phyloP scores from a whole-genome alignment of 1,140 invertebrate species.

The Sinonovacula constricta region DNA sequence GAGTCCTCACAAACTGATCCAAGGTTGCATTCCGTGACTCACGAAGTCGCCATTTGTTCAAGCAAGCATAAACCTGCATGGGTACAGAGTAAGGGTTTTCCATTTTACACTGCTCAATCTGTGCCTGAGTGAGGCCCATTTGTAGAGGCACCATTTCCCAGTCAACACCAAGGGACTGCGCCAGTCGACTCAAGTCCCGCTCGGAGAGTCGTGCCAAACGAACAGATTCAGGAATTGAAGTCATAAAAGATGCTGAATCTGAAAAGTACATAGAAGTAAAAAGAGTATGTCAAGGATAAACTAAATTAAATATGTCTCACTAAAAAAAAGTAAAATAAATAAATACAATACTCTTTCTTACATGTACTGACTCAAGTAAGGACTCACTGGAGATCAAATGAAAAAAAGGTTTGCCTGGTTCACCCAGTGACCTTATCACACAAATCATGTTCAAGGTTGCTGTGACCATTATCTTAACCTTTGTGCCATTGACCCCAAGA shows the following conservation, averaged over 20 bases:
- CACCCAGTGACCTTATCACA: too few relatives aligned
- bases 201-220: neutral
- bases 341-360: neutral
- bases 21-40: slow-evolving; percentile 11
- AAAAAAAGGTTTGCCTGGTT: too few relatives aligned
- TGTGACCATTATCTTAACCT: too few relatives aligned
- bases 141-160: slow-evolving; percentile 32
- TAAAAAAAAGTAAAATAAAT: neutral
- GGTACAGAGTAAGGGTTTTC: slow-evolving; percentile 20
- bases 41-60: slow-evolving; percentile 31
- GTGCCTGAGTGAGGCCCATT: slow-evolving; percentile 14
- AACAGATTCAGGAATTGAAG: slow-evolving; percentile 1
- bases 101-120: slow-evolving; percentile 46
- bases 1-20: slow-evolving; percentile 4
- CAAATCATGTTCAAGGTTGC: too few relatives aligned
- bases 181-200: slow-evolving; percentile 38
- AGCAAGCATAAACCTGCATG: slow-evolving; percentile 29
- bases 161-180: slow-evolving; percentile 28
- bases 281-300: too few relatives aligned
- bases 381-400: neutral
- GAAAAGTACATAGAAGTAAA: too few relatives aligned
- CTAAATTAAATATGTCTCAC: neutral
- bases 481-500: too few relatives aligned
- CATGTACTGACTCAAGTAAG: neutral
- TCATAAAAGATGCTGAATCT: slow-evolving; percentile 26